Percentiles rank a stretch among this genome's conserved stretches.
These are phyloP conservation scores for Pteria penguin DNA, from an alignment of 2,888 invertebrate genomes.

Conservation along the genomic window DNA sequence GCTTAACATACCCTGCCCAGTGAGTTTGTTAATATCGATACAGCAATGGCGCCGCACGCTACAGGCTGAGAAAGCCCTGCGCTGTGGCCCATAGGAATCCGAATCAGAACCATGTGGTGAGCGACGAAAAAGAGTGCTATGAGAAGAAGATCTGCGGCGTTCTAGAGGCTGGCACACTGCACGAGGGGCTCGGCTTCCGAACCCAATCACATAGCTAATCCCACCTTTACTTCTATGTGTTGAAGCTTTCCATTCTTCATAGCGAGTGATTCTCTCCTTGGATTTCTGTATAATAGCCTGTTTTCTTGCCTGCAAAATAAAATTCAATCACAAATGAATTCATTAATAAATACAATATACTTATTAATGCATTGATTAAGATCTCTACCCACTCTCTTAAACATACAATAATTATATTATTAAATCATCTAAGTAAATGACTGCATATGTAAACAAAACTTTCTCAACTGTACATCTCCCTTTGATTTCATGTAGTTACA, in stretches of 20 bases:
- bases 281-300: constrained; percentile 71
- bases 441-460: too few relatives aligned
- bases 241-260: constrained; percentile 70
- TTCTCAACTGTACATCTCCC: too few relatives aligned
- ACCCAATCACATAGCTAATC: constrained; percentile 69
- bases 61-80: constrained; percentile 75
- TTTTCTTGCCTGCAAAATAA: constrained; percentile 69
- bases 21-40: constrained; percentile 73
- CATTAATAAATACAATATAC: too few relatives aligned
- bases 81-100: constrained; percentile 72
- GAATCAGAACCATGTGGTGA: constrained; percentile 75
- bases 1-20: constrained; percentile 67
- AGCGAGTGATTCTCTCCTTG: constrained; percentile 71
- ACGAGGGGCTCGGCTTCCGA: constrained; percentile 76
- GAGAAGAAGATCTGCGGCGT: constrained; percentile 73
- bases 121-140: constrained; percentile 73
- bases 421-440: too few relatives aligned
- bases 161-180: constrained; percentile 74
- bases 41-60: constrained; percentile 75
- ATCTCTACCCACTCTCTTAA: too few relatives aligned
- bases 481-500: too few relatives aligned
- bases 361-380: too few relatives aligned
- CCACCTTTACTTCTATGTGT: constrained; percentile 70
- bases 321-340: too few relatives aligned
- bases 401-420: too few relatives aligned